A percentile compares a stretch with the other conserved stretches of the same genome.
These are phyloP conservation scores for Zaprionus davidi DNA, from an alignment of 1,140 invertebrate species.

Conservation along the genomic window DNA sequence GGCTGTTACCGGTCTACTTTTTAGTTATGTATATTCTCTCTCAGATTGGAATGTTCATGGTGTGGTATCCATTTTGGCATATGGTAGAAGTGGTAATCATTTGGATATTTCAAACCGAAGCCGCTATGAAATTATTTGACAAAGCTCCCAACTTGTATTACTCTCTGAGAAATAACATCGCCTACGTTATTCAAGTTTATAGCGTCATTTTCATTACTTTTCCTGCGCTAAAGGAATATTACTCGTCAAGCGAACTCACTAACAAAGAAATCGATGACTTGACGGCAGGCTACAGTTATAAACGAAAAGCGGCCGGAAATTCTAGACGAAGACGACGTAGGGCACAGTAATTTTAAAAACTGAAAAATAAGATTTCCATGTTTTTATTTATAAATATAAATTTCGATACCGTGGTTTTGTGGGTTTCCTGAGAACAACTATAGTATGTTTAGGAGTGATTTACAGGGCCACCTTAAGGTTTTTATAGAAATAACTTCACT, in stretches of 20 bases:
- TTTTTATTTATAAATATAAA: too few species aligned
- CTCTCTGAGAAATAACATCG: background rate
- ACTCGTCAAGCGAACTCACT: background rate
- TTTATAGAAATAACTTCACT: too few species aligned
- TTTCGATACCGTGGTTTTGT: too few species aligned
- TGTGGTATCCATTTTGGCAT: background rate
- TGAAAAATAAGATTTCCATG: too few species aligned
- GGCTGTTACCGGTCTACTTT: background rate
- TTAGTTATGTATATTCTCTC: background rate
- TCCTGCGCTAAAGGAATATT: background rate
- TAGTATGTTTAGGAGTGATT: too few species aligned
- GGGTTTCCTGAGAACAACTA: too few species aligned
- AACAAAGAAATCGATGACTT: background rate
- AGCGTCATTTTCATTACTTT: background rate
- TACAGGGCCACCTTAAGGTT: too few species aligned
- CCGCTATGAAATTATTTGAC: background rate
- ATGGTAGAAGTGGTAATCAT: background rate
- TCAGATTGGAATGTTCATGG: background rate
- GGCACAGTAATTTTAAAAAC: too few species aligned
- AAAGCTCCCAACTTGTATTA: background rate
- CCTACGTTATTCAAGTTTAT: background rate
- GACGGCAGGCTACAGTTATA: background rate
- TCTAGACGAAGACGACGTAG: too few species aligned
- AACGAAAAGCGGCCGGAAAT: too few species aligned
- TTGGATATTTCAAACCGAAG: background rate